Conservation (phyloP, 2,797 vertebrate species). For the Melanitta fusca region DNA sequence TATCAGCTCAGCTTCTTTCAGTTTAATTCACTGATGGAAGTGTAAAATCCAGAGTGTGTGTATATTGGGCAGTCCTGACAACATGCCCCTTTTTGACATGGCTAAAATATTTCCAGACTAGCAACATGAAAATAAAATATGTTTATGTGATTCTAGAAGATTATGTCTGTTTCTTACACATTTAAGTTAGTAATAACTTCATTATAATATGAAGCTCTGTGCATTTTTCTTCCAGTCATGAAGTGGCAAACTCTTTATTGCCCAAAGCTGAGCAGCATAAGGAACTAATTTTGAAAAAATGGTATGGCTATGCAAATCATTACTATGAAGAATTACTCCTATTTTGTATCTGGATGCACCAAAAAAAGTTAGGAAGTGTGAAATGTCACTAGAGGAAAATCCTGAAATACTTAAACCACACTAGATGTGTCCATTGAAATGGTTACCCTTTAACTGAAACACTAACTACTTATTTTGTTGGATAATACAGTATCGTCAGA, state of each 20-base stretch:
- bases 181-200: background rate
- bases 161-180: background rate
- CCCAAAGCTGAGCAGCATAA: background rate
- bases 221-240: background rate
- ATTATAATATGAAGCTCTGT: background rate
- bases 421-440: background rate
- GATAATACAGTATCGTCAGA: conserved; percentile 10
- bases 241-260: background rate
- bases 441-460: background rate
- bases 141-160: background rate
- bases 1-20: background rate
- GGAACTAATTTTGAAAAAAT: background rate
- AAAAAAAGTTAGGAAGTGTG: background rate
- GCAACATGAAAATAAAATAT: background rate
- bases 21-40: background rate
- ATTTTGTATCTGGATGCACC: background rate
- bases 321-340: background rate
- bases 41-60: background rate
- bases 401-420: background rate
- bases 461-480: background rate
- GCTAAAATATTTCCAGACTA: background rate
- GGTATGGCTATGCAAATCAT: accelerated
- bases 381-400: background rate
- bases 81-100: background rate
- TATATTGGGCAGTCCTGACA: background rate